Conservation (phyloP, 2,797 vertebrate genomes). For the Poecilia gillii region DNA sequence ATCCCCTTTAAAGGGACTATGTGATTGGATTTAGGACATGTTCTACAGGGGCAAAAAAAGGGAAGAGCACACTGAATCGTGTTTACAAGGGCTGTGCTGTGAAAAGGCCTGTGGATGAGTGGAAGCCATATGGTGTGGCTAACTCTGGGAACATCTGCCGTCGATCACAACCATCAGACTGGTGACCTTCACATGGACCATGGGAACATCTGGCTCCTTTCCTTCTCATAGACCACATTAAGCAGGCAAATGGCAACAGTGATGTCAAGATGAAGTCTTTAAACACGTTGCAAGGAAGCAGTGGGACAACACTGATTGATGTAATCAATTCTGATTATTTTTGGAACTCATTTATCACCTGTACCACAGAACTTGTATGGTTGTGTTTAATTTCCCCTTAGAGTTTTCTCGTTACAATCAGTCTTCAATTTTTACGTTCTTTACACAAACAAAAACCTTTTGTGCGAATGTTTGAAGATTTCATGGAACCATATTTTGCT, state of each 20-base stretch:
- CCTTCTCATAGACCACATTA: slow-evolving; percentile 14
- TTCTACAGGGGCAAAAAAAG: slow-evolving; percentile 64
- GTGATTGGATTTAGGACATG: slow-evolving; percentile 83
- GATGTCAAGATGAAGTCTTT: not conserved
- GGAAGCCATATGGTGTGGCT: slow-evolving; percentile 77
- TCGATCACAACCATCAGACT: slow-evolving; percentile 51
- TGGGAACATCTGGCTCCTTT: slow-evolving; percentile 67
- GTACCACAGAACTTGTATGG: not conserved
- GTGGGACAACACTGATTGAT: not conserved
- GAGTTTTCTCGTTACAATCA: not conserved
- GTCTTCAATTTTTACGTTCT: not conserved
- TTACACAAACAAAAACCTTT: not conserved
- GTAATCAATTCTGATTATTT: not conserved
- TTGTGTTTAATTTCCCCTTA: not conserved
- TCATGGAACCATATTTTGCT: not conserved
- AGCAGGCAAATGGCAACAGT: slow-evolving; percentile 10
- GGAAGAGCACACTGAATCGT: slow-evolving; percentile 61
- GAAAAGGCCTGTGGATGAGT: slow-evolving; percentile 71
- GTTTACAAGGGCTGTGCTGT: slow-evolving; percentile 75
- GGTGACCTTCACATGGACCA: slow-evolving; percentile 62
- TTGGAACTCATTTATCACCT: not conserved
- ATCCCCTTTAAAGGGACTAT: slow-evolving; percentile 67
- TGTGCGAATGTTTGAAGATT: not conserved
- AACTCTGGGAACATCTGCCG: slow-evolving; percentile 75
- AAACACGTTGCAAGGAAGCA: not conserved